Evolutionary conservation across 2,888 invertebrate genomes (phyloP).

Genomic region (Agriotes lineatus): DNA sequence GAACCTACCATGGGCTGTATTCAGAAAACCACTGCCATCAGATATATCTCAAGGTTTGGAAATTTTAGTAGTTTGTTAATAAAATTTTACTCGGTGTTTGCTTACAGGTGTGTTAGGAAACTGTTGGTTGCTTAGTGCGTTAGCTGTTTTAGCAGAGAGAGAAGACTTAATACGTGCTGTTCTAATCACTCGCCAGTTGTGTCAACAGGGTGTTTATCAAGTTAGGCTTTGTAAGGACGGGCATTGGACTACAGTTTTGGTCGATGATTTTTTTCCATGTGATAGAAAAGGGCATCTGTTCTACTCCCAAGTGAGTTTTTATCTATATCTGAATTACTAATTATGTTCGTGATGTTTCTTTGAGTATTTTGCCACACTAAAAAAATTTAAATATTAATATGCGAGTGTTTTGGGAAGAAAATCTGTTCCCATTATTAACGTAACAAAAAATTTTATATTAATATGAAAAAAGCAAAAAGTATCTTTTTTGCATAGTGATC

Average conservation of each 20-base stretch:
- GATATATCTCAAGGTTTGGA: slow-evolving; percentile 92
- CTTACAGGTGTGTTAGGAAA: slow-evolving; percentile 88
- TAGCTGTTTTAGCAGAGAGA: slow-evolving; percentile 96
- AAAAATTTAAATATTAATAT: too few species aligned
- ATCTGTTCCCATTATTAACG: too few species aligned
- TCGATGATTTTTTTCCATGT: slow-evolving; percentile 97
- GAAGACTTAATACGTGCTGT: slow-evolving; percentile 95
- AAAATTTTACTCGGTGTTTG: too few species aligned
- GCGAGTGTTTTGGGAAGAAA: too few species aligned
- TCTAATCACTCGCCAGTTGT: slow-evolving; percentile 84
- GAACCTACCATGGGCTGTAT: slow-evolving; percentile 89
- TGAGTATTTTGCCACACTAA: too few species aligned
- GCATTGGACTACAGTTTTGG: slow-evolving; percentile 94
- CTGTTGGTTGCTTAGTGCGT: slow-evolving; percentile 96
- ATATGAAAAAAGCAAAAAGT: too few species aligned
- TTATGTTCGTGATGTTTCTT: too few species aligned
- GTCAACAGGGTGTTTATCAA: slow-evolving; percentile 88
- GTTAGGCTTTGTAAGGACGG: slow-evolving; percentile 97
- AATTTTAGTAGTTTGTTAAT: too few species aligned
- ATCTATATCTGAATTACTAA: too few species aligned
- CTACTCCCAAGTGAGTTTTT: slow-evolving; percentile 85
- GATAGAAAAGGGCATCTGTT: slow-evolving; percentile 91
- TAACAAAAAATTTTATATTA: too few species aligned
- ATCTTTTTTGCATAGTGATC: too few species aligned
- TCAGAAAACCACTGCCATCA: slow-evolving; percentile 91